These are phyloP conservation scores for Amblyjoppa proteus DNA, from an alignment of 2,888 invertebrate genomes.

Conservation along the genomic window DNA sequence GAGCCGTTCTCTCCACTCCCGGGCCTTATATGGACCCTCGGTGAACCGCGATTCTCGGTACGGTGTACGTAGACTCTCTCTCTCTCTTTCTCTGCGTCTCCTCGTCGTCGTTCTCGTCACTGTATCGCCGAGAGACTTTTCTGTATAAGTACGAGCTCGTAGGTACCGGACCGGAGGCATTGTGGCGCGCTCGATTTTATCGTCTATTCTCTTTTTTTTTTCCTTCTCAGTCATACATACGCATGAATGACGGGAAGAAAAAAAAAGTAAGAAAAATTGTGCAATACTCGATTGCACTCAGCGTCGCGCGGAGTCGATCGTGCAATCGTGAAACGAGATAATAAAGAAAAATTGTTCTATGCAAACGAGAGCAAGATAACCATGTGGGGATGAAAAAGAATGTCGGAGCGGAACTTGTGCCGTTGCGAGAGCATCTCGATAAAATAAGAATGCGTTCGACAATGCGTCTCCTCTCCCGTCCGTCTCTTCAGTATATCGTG, in stretches of 20 bases:
- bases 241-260: constrained; percentile 12
- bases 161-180: constrained; percentile 8
- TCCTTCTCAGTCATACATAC: not conserved
- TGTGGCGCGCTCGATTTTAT: constrained; percentile 43
- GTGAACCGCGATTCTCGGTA: constrained; percentile 67
- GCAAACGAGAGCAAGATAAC: not conserved
- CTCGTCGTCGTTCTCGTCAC: constrained; percentile 24
- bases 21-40: constrained; percentile 68
- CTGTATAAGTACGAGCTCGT: constrained; percentile 16
- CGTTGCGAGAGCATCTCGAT: not conserved
- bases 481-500: constrained; percentile 18
- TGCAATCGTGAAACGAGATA: not conserved
- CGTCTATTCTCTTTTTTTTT: not conserved
- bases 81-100: not conserved
- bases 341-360: not conserved
- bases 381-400: constrained; percentile 2
- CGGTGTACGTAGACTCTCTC: constrained; percentile 35
- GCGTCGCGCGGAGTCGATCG: constrained; percentile 1
- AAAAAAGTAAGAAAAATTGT: not conserved
- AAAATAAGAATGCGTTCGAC: constrained; percentile 64
- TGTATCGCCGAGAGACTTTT: constrained; percentile 18
- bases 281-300: constrained; percentile 25
- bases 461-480: constrained; percentile 56
- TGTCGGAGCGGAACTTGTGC: not conserved
- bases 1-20: constrained; percentile 63